These are phyloP conservation scores for Tipula unca DNA, from an alignment of 2,888 invertebrate genomes.

Conservation along the genomic window DNA sequence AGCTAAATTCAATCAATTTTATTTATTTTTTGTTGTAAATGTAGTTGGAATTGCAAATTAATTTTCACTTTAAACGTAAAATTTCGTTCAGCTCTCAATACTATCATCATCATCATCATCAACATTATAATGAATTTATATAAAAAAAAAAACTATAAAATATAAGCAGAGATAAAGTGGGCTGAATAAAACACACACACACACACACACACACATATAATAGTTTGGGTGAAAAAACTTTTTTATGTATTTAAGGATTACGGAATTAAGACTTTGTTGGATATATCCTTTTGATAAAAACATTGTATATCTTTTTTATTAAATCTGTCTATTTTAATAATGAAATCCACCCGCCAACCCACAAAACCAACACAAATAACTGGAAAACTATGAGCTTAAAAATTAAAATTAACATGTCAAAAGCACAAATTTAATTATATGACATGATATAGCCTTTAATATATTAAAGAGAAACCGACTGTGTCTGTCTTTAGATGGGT, in stretches of 20 bases:
- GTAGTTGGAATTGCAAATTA: not conserved
- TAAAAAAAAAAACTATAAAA: not conserved
- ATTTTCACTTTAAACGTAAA: not conserved
- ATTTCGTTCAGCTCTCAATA: not conserved
- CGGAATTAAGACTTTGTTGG: not conserved
- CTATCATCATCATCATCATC: not conserved
- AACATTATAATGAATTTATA: not conserved
- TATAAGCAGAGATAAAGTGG: not conserved
- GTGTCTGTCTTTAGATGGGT: not conserved
- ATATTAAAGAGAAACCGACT: not conserved
- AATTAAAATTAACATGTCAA: not conserved
- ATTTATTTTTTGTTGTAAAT: not conserved
- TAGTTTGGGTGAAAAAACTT: not conserved
- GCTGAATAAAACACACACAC: not conserved
- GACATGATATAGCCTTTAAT: not conserved
- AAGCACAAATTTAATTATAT: not conserved
- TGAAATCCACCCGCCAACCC: not conserved
- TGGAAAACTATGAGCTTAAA: not conserved
- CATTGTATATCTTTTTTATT: not conserved
- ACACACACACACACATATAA: too few species aligned
- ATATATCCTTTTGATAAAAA: not conserved
- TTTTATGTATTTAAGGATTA: not conserved
- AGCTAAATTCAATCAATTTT: not conserved
- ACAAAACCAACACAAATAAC: not conserved
- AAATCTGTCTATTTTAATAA: not conserved